A percentile compares a stretch with the other conserved stretches of the same genome.
Evolutionary conservation across 2,113 vertebrate species (phyloP).

Genomic region (Daboia siamensis): DNA sequence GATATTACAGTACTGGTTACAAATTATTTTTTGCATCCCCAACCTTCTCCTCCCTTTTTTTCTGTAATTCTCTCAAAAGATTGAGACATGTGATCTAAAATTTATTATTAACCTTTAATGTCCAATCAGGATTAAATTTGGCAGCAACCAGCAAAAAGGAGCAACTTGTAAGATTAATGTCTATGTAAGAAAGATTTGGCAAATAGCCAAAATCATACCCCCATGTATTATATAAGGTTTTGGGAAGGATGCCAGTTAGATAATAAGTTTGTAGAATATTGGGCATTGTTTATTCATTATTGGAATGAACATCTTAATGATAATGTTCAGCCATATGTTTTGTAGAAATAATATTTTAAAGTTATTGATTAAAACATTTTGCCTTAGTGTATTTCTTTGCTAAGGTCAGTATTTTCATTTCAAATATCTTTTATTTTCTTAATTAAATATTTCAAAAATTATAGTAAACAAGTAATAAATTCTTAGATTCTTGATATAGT

Average conservation of each 20-base stretch:
- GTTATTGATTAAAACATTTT: not conserved
- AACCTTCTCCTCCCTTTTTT: not conserved
- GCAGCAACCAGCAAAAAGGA: not conserved
- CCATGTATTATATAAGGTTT: conserved; percentile 3
- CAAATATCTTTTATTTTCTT: not conserved
- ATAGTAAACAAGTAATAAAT: not conserved
- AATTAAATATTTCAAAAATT: not conserved
- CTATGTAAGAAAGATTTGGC: not conserved
- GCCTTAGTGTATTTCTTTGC: not conserved
- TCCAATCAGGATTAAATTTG: conserved; percentile 6
- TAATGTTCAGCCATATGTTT: not conserved
- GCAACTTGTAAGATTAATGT: not conserved
- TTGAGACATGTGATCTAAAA: not conserved
- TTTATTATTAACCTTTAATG: conserved; percentile 8
- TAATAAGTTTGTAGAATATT: conserved; percentile 8
- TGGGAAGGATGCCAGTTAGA: conserved; percentile 19
- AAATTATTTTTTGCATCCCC: not conserved
- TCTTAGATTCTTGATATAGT: not conserved
- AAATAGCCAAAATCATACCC: conserved; percentile 7
- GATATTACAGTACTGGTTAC: not conserved
- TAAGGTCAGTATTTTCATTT: not conserved
- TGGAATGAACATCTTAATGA: not conserved
- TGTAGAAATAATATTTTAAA: not conserved
- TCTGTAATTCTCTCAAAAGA: not conserved
- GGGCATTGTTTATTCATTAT: conserved; percentile 1